Evolutionary conservation across 2,888 invertebrate genomes (phyloP), one percentile per base, ranked within the genome.

Genomic region (Andrena minutula): DNA sequence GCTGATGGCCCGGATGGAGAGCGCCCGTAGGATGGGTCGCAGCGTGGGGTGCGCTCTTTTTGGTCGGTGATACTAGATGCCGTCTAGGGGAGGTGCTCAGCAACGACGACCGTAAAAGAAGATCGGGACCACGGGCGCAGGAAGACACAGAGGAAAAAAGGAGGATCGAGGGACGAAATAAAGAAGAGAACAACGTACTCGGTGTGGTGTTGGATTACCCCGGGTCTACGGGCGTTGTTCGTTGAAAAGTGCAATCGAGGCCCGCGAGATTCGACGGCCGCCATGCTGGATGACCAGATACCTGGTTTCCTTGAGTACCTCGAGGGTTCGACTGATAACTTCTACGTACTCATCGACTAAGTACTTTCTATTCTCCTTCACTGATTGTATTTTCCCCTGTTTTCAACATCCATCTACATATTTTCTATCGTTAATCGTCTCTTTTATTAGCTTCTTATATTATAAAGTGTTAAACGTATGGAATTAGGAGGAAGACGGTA

Each of bases 1-100:
- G 20, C 12, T 58, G n/a, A 7, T 58, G 20, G 65, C 6, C 16
- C 66, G 65, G 66, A 66, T 26, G 60, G 65, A 70, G 58, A 70
- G 63, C 47, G 78, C 66, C 63, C 68, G 68, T 76, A 83, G 73
- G 77, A 79, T 53, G 73, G 32, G 60, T 35, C 84, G 75, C 84
- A 75, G 81, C 75, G 82, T 88, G 86, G 78, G 86, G 75, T 51
- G 75, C 32, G 63, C 63, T 83, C 71, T 84, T 86, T 88, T 84
- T 87, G 58, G 81, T 83, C 83, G 79, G 77, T 75, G 88, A 88
- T 75, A 84, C 77, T 88, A 88, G 84, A 88, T 78, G 84, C 83
- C 83, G 82, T 75, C 84, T 88, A 88, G 88, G 79, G 84, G 81
- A 84, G 84, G 82, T 83, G 61, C 69, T 64, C 75, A 56, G 35